phyloP scores from a whole-genome alignment of 2,113 vertebrate genomes.

The Panurus biarmicus region DNA sequence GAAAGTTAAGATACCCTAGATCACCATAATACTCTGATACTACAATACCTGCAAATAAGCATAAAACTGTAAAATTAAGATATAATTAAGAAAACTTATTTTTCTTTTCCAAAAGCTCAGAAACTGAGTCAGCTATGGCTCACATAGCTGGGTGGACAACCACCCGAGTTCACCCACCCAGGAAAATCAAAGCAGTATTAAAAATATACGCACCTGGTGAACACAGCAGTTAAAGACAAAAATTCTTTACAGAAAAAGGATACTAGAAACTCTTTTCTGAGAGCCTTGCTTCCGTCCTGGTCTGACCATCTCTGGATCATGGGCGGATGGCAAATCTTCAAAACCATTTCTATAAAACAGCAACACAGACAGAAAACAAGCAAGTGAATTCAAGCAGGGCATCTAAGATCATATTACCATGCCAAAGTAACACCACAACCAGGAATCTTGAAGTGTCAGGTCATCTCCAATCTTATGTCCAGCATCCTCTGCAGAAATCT shows the following conservation, averaged over 20 bases:
- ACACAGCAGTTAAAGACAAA: background rate
- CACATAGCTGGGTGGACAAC: background rate
- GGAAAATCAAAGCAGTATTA: background rate
- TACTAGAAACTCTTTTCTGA: constrained; percentile 82
- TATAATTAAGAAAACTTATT: background rate
- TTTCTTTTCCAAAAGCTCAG: background rate
- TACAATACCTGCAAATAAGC: background rate
- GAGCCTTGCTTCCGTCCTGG: constrained; percentile 75
- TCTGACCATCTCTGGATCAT: constrained; percentile 69
- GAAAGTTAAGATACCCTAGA: background rate
- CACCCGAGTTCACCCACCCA: background rate
- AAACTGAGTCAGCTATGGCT: background rate
- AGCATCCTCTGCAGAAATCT: background rate
- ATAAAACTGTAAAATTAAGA: background rate
- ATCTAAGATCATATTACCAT: background rate
- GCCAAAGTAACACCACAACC: background rate
- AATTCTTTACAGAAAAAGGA: constrained; percentile 68
- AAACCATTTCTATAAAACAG: constrained; percentile 57
- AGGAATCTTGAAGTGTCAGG: background rate
- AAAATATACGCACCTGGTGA: background rate
- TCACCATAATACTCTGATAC: background rate
- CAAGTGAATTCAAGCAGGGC: background rate
- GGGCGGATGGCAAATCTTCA: constrained; percentile 62
- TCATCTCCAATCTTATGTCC: too few species aligned
- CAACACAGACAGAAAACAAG: background rate